Evolutionary conservation across 2,113 vertebrate species (phyloP), one percentile per base, ranked within the genome.

Genomic region (Corythornis cristatus): DNA sequence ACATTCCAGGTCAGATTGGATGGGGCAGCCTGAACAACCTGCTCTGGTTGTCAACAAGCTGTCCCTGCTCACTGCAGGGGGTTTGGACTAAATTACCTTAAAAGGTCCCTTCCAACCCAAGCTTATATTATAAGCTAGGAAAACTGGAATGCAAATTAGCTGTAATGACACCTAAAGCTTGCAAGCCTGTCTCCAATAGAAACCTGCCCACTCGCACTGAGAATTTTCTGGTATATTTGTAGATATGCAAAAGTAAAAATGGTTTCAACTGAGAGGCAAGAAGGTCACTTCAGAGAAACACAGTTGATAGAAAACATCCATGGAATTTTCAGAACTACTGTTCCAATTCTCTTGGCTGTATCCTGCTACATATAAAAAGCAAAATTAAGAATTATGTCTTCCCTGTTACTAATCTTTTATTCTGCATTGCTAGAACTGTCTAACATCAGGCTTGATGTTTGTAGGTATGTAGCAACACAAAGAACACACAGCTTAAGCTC

Each of bases 241-340:
- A 80, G 62, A 84, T 66, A 56, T 89, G 43, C 29, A 95, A 60
- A 93, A 89, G 42, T 57, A 87, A 90, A 96, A 89, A 67, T 53
- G 8, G 45, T 84, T 90, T 87, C 82, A 89, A 11, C 16, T 0
- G 2, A 81, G 31, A 89, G 57, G 75, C 40, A 95, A 48, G 25
- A 78, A 89, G 92, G 74, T 85, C 66, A 78, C n/a, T 83, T 86
- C 75, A 58, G 68, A 93, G 80, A 68, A 93, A 71, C 35, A 67
- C 7, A 42, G 92, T 94, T 96, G 92, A 93, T 94, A 95, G 82
- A 92, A 93, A 89, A 96, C 88, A 46, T 16, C 67, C 33, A 51
- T 66, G 46, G 82, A 75, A 54, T 88, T 42, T 89, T 90, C 45
- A 43, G 72, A 64, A 53, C 71, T 76, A 35, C 23, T 71, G 33